Conservation (phyloP, 2,113 vertebrate species). For the Bufo gargarizans region DNA sequence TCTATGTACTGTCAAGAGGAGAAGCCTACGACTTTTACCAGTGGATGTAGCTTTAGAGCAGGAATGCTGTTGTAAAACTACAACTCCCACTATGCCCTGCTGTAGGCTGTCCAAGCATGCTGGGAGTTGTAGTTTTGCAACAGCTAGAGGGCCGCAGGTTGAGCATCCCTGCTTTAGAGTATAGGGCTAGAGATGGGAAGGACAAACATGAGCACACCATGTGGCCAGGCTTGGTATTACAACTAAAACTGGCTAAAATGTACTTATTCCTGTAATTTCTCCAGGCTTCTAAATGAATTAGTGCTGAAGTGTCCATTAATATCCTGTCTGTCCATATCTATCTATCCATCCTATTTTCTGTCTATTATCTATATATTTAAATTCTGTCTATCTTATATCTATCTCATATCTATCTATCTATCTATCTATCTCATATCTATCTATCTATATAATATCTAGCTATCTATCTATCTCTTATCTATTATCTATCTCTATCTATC, state of each 20-base stretch:
- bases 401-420: conserved; percentile 12
- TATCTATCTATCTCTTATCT: too few relatives aligned
- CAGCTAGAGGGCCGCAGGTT: too few relatives aligned
- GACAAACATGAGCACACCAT: not conserved
- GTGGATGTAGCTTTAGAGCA: too few relatives aligned
- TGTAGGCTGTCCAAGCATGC: too few relatives aligned
- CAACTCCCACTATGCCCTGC: too few relatives aligned
- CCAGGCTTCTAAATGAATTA: not conserved
- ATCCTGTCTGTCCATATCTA: not conserved
- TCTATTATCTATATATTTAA: not conserved
- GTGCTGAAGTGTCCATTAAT: not conserved
- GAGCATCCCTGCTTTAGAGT: too few relatives aligned
- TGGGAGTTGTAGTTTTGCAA: too few relatives aligned
- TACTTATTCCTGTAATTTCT: too few relatives aligned
- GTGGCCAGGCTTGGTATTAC: not conserved
- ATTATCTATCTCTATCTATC: conserved; percentile 12
- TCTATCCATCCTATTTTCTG: not conserved
- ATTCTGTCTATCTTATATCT: not conserved
- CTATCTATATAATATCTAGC: too few relatives aligned
- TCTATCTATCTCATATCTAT: not conserved
- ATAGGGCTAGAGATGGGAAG: not conserved
- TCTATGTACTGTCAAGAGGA: too few relatives aligned
- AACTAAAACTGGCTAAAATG: not conserved
- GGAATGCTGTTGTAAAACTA: too few relatives aligned
- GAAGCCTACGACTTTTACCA: too few relatives aligned